These are phyloP conservation scores for Puffinus mauretanicus DNA, from an alignment of 2,113 vertebrate species.

Conservation along the genomic window DNA sequence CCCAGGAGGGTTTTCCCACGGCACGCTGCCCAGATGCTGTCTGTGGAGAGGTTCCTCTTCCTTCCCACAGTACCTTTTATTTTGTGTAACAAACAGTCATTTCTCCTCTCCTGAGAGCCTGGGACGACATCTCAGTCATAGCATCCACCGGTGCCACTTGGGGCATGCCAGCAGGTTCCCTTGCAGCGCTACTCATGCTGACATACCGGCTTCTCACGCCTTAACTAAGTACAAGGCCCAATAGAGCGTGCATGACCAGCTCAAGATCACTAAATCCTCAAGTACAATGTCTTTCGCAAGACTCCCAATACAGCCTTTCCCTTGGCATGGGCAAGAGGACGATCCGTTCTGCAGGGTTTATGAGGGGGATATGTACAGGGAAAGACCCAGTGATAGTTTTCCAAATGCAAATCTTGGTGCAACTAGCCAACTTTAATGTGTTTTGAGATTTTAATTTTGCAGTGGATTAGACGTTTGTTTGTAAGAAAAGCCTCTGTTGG, in stretches of 20 bases:
- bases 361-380: neutral
- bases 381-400: neutral
- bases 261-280: neutral
- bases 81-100: neutral
- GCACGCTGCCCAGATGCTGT: neutral
- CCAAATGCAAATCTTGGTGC: neutral
- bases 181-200: fast-evolving
- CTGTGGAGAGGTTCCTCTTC: neutral
- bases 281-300: neutral
- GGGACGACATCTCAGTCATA: neutral
- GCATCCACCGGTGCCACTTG: neutral
- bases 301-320: neutral
- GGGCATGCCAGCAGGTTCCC: neutral
- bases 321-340: neutral
- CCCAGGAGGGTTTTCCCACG: neutral
- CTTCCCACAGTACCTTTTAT: neutral
- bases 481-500: neutral
- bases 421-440: neutral
- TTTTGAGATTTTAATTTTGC: neutral
- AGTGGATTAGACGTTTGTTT: neutral
- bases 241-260: neutral
- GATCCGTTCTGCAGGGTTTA: neutral
- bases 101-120: neutral
- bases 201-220: neutral
- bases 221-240: neutral